A percentile compares a stretch with the other conserved stretches of the same genome.
Evolutionary conservation across 2,888 invertebrate species (phyloP).

Genomic region (Tiliacea aurago): DNA sequence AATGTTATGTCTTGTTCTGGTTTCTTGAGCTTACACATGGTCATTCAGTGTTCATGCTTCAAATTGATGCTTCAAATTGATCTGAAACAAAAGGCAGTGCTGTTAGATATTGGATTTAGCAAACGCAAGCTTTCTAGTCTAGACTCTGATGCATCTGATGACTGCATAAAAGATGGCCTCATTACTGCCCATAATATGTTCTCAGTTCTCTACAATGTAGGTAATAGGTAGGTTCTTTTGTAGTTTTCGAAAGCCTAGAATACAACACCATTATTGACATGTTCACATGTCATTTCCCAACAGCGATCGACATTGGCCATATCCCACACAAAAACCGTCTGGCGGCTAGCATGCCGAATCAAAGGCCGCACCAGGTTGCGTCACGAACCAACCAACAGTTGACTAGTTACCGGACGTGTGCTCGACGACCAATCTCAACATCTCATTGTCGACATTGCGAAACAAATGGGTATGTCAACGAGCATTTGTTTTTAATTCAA

Average conservation of each 20-base stretch:
- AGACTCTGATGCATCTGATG: not conserved
- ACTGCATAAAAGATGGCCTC: not conserved
- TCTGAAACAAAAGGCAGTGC: slow-evolving; percentile 78
- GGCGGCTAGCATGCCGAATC: slow-evolving; percentile 70
- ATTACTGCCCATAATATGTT: not conserved
- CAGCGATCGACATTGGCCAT: slow-evolving; percentile 73
- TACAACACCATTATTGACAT: slow-evolving; percentile 23
- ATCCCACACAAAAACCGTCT: slow-evolving; percentile 72
- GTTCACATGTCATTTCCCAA: slow-evolving; percentile 58
- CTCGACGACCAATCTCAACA: slow-evolving; percentile 75
- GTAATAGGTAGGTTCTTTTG: not conserved
- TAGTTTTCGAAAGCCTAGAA: slow-evolving; percentile 28
- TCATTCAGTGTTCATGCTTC: slow-evolving; percentile 61
- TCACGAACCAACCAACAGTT: slow-evolving; percentile 62
- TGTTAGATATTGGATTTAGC: not conserved
- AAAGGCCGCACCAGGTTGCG: slow-evolving; percentile 75
- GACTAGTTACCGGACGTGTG: slow-evolving; percentile 75
- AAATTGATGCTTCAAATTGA: slow-evolving; percentile 66
- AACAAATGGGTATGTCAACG: slow-evolving; percentile 71
- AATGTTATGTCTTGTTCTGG: slow-evolving; percentile 41
- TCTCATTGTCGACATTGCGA: slow-evolving; percentile 79
- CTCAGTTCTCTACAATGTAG: not conserved
- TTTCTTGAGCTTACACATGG: slow-evolving; percentile 74
- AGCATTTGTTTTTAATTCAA: slow-evolving; percentile 72
- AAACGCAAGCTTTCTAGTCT: not conserved